Evolutionary conservation across 2,797 vertebrate species (phyloP), one percentile per base, ranked within the genome.

Genomic region (Adrianichthys oophorus): DNA sequence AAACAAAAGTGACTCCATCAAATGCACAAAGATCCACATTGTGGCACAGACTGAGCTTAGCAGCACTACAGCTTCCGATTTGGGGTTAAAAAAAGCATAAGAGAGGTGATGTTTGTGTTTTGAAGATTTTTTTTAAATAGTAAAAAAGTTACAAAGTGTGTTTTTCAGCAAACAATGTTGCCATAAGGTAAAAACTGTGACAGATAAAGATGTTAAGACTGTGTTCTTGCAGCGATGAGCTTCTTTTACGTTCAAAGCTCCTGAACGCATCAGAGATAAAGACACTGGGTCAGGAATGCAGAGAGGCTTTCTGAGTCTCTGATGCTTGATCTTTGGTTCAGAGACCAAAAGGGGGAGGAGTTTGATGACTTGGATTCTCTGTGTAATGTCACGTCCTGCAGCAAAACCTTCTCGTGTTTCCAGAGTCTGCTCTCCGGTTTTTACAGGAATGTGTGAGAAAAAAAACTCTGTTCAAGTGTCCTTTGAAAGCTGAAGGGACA

Each of bases 401-500:
- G 45, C 3, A 40, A 37, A 37, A 56, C 46, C 26, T 29, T 40
- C 55, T 48, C 15, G 42, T 32, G 51, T 72, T 69, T 83, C 67
- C 62, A 78, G 59, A 72, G 59, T 76, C 62, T 83, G 46, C 62
- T 65, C 59, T 46, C 61, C 56, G 66, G 56, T 1, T 65, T 61
- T 44, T 46, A 45, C 58, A 79, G 76, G 74, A 86, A 86, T 80
- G 73, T 78, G 68, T 75, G 57, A 79, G 65, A 72, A 76, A 55
- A 2, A 37, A 37, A 37, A 37, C 32, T 32, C 43, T 62, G 48
- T 26, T 51, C 14, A 46, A 26, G 59, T 47, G 54, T 56, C 53
- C 66, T 70, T 45, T 63, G 56, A 72, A 68, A 62, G 67, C 50
- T 44, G 61, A 64, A 45, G 50, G 59, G 68, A 60, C 43, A 14